phyloP scores from a whole-genome alignment of 1,140 invertebrate species.

The Lithobius niger region DNA sequence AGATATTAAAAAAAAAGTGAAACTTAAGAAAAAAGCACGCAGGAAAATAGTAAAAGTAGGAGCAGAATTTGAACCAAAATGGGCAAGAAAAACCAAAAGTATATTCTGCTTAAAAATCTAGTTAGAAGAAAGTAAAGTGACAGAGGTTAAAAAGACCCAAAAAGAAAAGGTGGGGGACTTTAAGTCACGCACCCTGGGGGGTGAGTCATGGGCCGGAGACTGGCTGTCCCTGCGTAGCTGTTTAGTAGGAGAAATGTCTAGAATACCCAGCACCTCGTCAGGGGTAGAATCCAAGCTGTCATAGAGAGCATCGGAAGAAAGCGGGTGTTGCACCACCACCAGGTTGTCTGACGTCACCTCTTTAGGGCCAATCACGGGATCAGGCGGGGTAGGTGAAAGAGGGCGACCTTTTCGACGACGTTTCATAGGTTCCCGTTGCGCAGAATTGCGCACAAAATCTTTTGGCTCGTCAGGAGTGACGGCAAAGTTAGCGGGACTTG shows the following conservation, averaged over 20 bases:
- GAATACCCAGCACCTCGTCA: slow-evolving; percentile 25
- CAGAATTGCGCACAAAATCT: slow-evolving; percentile 3
- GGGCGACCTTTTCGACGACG: neutral
- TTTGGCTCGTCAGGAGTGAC: slow-evolving; percentile 9
- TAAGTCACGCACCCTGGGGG: neutral
- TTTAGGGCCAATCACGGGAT: neutral
- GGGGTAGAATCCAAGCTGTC: slow-evolving; percentile 19
- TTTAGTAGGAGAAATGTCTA: slow-evolving; percentile 29
- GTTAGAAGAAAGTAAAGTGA: neutral
- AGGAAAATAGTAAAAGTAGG: too few relatives aligned
- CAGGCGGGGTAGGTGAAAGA: neutral
- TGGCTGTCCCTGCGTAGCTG: slow-evolving; percentile 16
- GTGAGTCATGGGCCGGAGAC: neutral
- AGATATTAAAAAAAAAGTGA: too few relatives aligned
- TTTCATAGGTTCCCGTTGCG: slow-evolving; percentile 2
- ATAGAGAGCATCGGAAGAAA: neutral
- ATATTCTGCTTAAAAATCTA: neutral
- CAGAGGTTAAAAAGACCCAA: neutral
- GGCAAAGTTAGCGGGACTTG: neutral
- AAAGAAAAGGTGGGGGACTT: neutral
- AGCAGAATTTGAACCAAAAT: too few relatives aligned
- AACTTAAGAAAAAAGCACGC: too few relatives aligned
- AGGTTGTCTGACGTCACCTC: neutral
- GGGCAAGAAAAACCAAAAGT: neutral
- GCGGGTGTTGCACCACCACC: neutral